Percentiles rank a stretch among this genome's conserved stretches.
Conservation (phyloP, 1,140 invertebrate genomes). For the Mylabris phalerata region DNA sequence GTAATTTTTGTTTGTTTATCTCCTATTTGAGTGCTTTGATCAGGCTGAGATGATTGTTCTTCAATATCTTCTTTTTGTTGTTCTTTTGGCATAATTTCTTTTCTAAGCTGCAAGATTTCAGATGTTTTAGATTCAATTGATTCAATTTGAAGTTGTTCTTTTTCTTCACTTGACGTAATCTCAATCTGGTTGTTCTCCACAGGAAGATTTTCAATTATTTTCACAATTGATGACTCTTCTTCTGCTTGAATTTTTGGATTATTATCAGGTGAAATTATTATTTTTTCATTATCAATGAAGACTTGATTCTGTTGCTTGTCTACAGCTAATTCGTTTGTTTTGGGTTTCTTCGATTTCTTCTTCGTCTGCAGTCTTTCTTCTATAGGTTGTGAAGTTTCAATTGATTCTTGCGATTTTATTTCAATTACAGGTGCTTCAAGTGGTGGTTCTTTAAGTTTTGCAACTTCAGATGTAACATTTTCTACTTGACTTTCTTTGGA, state of each 20-base stretch:
- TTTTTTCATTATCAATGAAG: neutral
- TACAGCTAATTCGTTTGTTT: neutral
- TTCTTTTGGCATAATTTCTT: no score
- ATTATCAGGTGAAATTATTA: slow-evolving; percentile 3
- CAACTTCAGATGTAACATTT: neutral
- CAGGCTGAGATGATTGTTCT: neutral
- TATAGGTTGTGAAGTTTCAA: no score
- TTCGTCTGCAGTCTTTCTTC: neutral
- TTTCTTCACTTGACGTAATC: no score
- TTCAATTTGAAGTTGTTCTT: neutral
- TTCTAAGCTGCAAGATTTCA: no score
- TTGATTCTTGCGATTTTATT: neutral
- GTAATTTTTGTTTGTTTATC: neutral
- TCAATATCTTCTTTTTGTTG: neutral
- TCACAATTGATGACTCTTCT: neutral
- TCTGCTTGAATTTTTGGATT: slow-evolving; percentile 8
- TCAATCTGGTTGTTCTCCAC: neutral
- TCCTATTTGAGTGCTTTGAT: neutral
- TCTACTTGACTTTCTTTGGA: neutral
- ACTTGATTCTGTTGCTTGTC: neutral
- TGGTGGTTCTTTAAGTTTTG: neutral
- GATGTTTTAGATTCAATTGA: neutral
- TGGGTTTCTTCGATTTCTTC: slow-evolving; percentile 10
- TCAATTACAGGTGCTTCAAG: neutral
- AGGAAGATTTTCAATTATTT: neutral